phyloP scores from a whole-genome alignment of 2,797 vertebrate genomes.

The Sylvia borin region DNA sequence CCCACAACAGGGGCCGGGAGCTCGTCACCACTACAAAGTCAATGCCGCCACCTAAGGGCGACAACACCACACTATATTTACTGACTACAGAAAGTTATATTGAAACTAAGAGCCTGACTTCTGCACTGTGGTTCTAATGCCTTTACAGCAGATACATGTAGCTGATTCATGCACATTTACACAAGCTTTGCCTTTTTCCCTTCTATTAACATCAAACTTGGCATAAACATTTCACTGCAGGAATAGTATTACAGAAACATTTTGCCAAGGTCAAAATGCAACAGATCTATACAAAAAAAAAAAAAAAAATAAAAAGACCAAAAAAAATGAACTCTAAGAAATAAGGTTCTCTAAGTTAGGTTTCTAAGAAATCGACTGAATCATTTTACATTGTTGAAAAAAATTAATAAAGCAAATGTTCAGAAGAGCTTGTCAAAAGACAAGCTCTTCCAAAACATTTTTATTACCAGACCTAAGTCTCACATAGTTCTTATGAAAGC shows the following conservation, averaged over 20 bases:
- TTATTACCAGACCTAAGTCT: not conserved
- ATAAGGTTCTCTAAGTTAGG: not conserved
- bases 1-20: not conserved
- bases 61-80: not conserved
- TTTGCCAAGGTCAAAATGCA: not conserved
- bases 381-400: not conserved
- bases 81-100: fast-evolving
- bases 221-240: not conserved
- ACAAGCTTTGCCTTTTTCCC: not conserved
- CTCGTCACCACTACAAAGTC: slow-evolving; percentile 24
- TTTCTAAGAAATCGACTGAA: not conserved
- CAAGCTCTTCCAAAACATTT: fast-evolving
- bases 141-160: not conserved
- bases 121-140: not conserved
- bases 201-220: not conserved
- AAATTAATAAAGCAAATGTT: not conserved
- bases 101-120: not conserved
- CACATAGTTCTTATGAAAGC: not conserved
- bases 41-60: slow-evolving; percentile 79
- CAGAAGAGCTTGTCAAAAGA: not conserved
- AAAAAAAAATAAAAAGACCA: too few relatives aligned
- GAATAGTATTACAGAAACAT: not conserved
- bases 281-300: not conserved
- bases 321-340: not conserved
- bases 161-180: fast-evolving